Evolutionary conservation across 53 echinoderm and acorn worm species (phyloP).

Genomic region (Echinarachnius parma): DNA sequence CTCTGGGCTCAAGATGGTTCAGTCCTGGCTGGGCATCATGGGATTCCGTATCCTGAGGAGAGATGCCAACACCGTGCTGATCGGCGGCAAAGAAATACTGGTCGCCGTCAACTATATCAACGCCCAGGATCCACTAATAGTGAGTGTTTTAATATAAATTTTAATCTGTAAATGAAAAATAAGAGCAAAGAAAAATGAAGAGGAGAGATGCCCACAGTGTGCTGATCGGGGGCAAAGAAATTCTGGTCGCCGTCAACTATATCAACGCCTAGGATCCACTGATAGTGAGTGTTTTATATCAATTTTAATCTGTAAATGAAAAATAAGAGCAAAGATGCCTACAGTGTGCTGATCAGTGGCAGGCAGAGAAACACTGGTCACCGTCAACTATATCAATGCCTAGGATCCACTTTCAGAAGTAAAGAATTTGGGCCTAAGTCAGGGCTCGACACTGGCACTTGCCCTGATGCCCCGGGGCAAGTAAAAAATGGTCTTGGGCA

Average conservation of each 20-base stretch:
- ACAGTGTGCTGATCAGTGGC: constrained; percentile 22
- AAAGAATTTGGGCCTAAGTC: too few species aligned
- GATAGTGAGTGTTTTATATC: constrained; percentile 14
- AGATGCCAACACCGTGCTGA: constrained; percentile 6
- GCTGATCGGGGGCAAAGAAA: constrained; percentile 27
- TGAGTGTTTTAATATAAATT: constrained; percentile 2
- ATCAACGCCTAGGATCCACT: background rate
- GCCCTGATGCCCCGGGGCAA: too few species aligned
- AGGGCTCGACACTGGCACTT: too few species aligned
- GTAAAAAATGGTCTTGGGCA: too few species aligned
- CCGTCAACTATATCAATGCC: constrained; percentile 1
- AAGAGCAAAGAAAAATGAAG: too few species aligned
- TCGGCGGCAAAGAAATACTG: constrained; percentile 23
- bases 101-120: constrained; percentile 2
- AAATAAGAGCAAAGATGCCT: too few species aligned
- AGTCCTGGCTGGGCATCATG: constrained; percentile 14
- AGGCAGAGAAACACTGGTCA: constrained; percentile 13
- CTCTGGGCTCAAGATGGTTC: constrained; percentile 5
- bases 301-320: too few species aligned
- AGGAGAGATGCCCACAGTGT: background rate
- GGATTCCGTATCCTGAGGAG: constrained; percentile 21
- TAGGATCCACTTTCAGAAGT: background rate
- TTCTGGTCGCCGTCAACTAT: constrained; percentile 7
- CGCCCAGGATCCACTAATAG: background rate
- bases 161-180: too few species aligned